Conservation (phyloP, 1,140 invertebrate genomes). For the Drosophila santomea region DNA sequence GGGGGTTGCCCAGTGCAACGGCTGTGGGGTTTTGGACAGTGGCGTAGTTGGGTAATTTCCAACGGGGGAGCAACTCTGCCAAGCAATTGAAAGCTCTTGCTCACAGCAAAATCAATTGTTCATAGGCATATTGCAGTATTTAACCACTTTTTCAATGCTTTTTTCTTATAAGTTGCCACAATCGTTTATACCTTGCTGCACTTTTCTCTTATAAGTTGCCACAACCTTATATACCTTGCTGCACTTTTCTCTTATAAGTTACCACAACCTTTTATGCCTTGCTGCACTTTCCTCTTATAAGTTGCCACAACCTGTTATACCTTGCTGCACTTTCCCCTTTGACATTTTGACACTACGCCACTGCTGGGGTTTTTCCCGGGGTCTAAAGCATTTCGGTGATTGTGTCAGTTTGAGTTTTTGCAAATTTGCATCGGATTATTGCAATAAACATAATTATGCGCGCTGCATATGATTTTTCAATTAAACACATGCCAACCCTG, state of each 20-base stretch:
- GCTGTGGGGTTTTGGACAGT: neutral
- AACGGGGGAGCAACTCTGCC: no score
- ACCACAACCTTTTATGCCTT: no score
- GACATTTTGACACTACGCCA: neutral
- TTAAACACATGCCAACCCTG: slow-evolving; percentile 76
- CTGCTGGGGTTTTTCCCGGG: slow-evolving; percentile 11
- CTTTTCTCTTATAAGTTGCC: neutral
- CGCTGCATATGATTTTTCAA: slow-evolving; percentile 84
- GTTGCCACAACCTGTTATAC: no score
- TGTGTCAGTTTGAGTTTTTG: slow-evolving; percentile 72
- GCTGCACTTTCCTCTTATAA: neutral
- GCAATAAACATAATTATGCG: slow-evolving; percentile 84
- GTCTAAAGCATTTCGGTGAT: slow-evolving; percentile 64
- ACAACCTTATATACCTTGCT: no score
- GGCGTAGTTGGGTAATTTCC: neutral
- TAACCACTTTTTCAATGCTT: no score
- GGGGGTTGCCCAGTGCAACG: neutral
- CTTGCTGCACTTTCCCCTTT: neutral
- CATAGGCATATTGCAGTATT: no score
- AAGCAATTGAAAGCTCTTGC: no score
- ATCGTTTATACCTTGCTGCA: neutral
- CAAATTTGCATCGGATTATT: slow-evolving; percentile 83
- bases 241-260: neutral
- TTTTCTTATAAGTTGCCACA: neutral
- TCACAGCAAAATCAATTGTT: neutral